These are phyloP conservation scores for Trichogramma dendrolimi DNA, from an alignment of 2,888 invertebrate species.

Conservation along the genomic window DNA sequence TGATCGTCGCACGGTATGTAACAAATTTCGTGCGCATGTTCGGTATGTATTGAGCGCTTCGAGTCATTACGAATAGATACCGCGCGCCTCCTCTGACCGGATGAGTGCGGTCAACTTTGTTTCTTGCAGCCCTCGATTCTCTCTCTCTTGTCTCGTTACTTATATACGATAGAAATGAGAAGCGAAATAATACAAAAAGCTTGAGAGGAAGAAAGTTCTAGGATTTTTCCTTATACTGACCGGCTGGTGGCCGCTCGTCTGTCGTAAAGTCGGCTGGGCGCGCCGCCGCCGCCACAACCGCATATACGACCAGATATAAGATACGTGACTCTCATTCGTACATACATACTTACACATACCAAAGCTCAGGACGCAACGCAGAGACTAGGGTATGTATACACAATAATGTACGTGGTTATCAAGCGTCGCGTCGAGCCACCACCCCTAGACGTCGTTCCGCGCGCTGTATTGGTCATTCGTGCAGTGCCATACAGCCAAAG, in stretches of 20 bases:
- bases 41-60: background rate
- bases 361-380: too few relatives aligned
- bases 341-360: background rate
- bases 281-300: slow-evolving; percentile 14
- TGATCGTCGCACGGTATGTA: slow-evolving; percentile 4
- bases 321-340: slow-evolving; percentile 28
- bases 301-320: background rate
- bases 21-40: slow-evolving; percentile 22
- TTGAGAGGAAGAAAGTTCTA: slow-evolving; percentile 11
- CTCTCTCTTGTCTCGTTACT: background rate
- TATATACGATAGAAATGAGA: background rate
- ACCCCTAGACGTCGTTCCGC: too few relatives aligned
- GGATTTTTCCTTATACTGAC: slow-evolving; percentile 10
- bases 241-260: background rate
- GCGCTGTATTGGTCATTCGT: too few relatives aligned
- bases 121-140: too few relatives aligned
- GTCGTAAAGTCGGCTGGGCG: slow-evolving; percentile 17
- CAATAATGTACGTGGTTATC: too few relatives aligned
- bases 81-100: slow-evolving; percentile 3
- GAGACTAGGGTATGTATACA: too few relatives aligned
- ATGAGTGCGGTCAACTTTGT: slow-evolving; percentile 3
- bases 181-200: background rate
- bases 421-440: too few relatives aligned
- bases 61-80: slow-evolving; percentile 25
- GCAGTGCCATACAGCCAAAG: too few relatives aligned